A percentile compares a stretch with the other conserved stretches of the same genome.
Conservation (phyloP, 23 tunicate genomes). For the Aplidium turbinatum region DNA sequence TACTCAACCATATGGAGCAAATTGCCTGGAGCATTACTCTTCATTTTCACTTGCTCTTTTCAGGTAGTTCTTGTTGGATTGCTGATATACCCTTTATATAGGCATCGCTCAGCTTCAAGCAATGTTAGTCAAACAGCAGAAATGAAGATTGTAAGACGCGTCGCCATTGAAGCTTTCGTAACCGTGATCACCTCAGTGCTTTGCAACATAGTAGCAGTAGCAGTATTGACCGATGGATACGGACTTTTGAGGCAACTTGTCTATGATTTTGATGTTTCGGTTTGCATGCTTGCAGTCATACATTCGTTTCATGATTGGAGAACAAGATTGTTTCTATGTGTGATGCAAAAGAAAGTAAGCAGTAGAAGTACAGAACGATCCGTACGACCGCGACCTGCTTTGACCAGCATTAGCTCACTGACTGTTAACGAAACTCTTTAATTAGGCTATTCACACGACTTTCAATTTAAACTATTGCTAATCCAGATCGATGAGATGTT, state of each 20-base stretch:
- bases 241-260: conserved; percentile 37
- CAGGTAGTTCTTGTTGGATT: conserved; percentile 53
- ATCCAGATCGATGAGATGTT: too few species aligned
- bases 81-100: conserved; percentile 36
- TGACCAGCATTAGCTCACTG: too few species aligned
- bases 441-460: too few species aligned
- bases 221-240: conserved; percentile 10
- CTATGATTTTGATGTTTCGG: conserved; percentile 34
- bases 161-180: conserved; percentile 19
- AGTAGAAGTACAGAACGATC: too few species aligned
- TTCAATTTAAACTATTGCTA: too few species aligned
- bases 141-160: conserved; percentile 13
- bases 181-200: conserved; percentile 4
- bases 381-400: too few species aligned
- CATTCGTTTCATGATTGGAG: conserved; percentile 52
- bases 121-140: background rate
- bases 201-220: conserved; percentile 20
- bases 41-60: conserved; percentile 30
- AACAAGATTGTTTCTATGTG: conserved; percentile 21
- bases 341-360: too few species aligned
- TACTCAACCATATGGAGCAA: conserved; percentile 15
- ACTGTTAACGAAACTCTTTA: too few species aligned
- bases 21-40: conserved; percentile 46
- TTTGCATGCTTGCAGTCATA: conserved; percentile 25
- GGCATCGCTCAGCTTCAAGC: conserved; percentile 13